Conservation (phyloP, 2,888 invertebrate genomes). For the Corbicula japonica region DNA sequence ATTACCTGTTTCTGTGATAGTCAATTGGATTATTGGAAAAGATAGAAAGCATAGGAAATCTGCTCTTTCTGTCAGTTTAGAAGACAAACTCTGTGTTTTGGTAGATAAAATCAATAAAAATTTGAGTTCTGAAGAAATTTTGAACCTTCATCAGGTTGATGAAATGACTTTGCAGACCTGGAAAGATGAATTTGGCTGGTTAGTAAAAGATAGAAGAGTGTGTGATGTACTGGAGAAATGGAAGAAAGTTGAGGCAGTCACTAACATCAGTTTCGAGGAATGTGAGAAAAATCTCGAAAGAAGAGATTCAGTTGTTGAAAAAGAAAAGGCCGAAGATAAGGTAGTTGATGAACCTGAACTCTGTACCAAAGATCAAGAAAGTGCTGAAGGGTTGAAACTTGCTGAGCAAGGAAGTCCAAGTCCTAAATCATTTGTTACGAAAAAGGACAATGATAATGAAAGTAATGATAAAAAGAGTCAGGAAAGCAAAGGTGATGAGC, state of each 20-base stretch:
- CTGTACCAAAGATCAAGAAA: background rate
- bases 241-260: conserved; percentile 48
- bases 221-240: conserved; percentile 53
- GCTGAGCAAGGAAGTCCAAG: too few species aligned
- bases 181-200: conserved; percentile 54
- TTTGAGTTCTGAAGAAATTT: too few species aligned
- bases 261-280: conserved; percentile 38
- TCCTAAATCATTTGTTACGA: too few species aligned
- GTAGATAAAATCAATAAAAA: too few species aligned
- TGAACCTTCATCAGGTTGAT: conserved; percentile 26
- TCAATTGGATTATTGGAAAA: conserved; percentile 67
- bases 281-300: conserved; percentile 21
- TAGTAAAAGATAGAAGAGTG: conserved; percentile 50
- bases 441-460: too few species aligned
- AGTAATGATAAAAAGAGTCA: background rate
- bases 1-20: conserved; percentile 55
- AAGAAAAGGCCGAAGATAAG: conserved; percentile 1
- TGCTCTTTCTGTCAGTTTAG: conserved; percentile 38
- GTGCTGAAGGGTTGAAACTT: background rate
- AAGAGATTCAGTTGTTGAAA: conserved; percentile 11
- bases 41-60: conserved; percentile 61
- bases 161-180: conserved; percentile 24
- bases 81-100: conserved; percentile 52
- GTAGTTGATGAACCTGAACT: too few species aligned
- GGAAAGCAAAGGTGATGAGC: background rate